These are phyloP conservation scores for Trissolcus brochymenae DNA, from an alignment of 2,888 invertebrate species.

Conservation along the genomic window DNA sequence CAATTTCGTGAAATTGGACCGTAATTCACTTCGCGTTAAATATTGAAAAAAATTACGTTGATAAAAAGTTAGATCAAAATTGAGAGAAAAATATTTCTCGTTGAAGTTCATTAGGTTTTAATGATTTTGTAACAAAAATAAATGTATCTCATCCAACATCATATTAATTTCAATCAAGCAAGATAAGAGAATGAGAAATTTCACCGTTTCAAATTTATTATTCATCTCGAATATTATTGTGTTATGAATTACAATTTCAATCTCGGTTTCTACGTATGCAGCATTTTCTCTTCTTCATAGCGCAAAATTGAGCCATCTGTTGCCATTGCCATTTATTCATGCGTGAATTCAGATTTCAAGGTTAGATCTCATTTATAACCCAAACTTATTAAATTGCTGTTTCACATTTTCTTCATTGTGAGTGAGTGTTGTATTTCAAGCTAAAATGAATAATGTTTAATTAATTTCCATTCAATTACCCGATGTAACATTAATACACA, in stretches of 20 bases:
- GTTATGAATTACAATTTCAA: conserved; percentile 49
- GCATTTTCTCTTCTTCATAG: conserved; percentile 40
- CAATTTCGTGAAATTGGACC: too few relatives aligned
- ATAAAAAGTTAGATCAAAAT: too few relatives aligned
- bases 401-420: neutral
- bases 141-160: neutral
- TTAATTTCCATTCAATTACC: neutral
- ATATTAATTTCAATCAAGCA: conserved; percentile 9
- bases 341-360: conserved; percentile 37
- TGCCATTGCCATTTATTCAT: conserved; percentile 49
- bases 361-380: conserved; percentile 16
- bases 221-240: conserved; percentile 16
- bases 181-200: too few relatives aligned
- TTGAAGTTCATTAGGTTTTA: too few relatives aligned
- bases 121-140: too few relatives aligned
- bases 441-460: conserved; percentile 2
- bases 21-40: too few relatives aligned
- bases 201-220: conserved; percentile 14
- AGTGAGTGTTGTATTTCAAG: too few relatives aligned
- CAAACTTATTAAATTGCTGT: conserved; percentile 22
- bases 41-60: too few relatives aligned
- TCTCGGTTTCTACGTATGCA: conserved; percentile 25
- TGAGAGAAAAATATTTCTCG: too few relatives aligned
- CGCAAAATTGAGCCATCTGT: conserved; percentile 41
- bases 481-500: neutral